Conservation (phyloP, 2,113 vertebrate genomes). For the Choloepus hoffmanni region DNA sequence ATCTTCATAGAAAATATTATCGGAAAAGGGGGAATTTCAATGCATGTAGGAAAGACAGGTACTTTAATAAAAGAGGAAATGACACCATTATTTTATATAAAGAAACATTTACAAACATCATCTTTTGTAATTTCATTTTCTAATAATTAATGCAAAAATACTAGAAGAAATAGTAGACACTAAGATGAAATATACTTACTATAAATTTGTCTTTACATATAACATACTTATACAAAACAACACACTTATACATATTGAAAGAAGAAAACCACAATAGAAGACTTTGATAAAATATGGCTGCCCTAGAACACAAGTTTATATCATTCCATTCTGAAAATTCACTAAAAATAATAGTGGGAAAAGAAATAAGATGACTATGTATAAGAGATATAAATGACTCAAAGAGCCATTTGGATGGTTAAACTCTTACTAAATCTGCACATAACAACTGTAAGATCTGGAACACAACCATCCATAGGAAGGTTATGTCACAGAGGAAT, state of each 20-base stretch:
- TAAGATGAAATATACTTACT: not conserved
- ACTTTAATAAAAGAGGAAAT: not conserved
- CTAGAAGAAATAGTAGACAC: not conserved
- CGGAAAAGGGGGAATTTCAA: not conserved
- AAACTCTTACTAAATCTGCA: not conserved
- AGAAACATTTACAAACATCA: not conserved
- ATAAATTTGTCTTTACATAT: not conserved
- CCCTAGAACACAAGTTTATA: not conserved
- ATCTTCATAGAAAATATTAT: not conserved
- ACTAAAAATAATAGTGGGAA: not conserved
- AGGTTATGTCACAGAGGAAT: not conserved
- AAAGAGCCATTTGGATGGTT: not conserved
- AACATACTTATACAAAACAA: no score
- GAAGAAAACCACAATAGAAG: not conserved
- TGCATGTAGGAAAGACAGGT: not conserved
- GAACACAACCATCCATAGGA: not conserved
- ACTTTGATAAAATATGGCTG: not conserved
- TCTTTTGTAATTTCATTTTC: not conserved
- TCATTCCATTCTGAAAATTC: not conserved
- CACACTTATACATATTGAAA: not conserved
- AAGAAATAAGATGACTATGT: not conserved
- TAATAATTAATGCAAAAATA: not conserved
- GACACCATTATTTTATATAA: not conserved
- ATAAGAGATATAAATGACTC: not conserved
- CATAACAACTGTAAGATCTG: not conserved